A percentile compares a stretch with the other conserved stretches of the same genome.
phyloP scores from a whole-genome alignment of 2,888 invertebrate species.

The Cantharis rustica region DNA sequence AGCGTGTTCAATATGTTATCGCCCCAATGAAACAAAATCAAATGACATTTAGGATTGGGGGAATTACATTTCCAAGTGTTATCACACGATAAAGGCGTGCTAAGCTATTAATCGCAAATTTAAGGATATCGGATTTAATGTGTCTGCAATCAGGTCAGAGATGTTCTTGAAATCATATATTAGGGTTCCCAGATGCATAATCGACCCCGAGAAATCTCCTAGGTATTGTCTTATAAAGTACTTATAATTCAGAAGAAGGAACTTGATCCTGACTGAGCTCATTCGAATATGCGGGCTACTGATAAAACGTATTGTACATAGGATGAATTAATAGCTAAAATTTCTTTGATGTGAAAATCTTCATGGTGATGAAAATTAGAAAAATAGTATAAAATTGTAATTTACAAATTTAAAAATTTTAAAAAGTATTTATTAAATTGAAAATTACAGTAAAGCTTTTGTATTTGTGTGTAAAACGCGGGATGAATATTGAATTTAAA shows the following conservation, averaged over 20 bases:
- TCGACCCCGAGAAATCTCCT: background rate
- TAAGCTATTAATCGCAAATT: background rate
- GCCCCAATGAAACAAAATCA: background rate
- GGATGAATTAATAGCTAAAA: background rate
- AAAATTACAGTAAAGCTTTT: no score
- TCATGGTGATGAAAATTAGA: no score
- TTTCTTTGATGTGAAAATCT: background rate
- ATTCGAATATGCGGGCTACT: background rate
- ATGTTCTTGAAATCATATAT: background rate
- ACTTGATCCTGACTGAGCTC: background rate
- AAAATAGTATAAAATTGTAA: no score
- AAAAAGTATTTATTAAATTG: no score
- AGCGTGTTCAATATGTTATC: background rate
- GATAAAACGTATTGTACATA: background rate
- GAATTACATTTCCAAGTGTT: background rate
- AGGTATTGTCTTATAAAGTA: background rate
- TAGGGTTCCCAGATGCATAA: background rate
- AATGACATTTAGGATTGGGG: background rate
- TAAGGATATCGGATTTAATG: background rate
- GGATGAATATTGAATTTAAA: no score
- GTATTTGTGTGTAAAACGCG: no score
- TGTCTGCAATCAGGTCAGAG: background rate
- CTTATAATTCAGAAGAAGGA: no score
- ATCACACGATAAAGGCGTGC: background rate
- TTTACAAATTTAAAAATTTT: no score